Conservation (phyloP, 1,140 invertebrate species). For the Drosophila hydei region DNA sequence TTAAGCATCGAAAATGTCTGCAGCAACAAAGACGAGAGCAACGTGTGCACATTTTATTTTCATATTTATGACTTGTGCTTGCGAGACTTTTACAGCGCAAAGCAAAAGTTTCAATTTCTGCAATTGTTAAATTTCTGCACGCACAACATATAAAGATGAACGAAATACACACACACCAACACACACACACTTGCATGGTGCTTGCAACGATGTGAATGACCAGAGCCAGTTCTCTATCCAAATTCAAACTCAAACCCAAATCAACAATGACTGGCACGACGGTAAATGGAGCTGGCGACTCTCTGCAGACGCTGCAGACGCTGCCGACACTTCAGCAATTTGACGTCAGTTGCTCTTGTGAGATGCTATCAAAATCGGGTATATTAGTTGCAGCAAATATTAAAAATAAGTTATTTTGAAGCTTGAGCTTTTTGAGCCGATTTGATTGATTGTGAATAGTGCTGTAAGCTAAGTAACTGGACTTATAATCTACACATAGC, state of each 20-base stretch:
- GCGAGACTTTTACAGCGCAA: constrained; percentile 26
- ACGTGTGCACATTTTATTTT: constrained; percentile 75
- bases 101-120: constrained; percentile 77
- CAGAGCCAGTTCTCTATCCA: constrained; percentile 38
- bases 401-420: too few species aligned
- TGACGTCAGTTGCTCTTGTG: constrained; percentile 13
- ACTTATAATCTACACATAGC: too few species aligned
- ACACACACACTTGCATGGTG: constrained; percentile 17
- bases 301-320: constrained; percentile 25
- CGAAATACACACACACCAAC: constrained; percentile 36
- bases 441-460: too few species aligned
- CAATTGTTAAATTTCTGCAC: constrained; percentile 80
- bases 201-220: constrained; percentile 73
- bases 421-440: too few species aligned
- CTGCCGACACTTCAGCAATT: constrained; percentile 26
- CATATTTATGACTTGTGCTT: constrained; percentile 56
- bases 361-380: not conserved
- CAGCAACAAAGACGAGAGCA: constrained; percentile 34
- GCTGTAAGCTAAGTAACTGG: too few species aligned
- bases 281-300: constrained; percentile 24
- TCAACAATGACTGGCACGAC: constrained; percentile 23
- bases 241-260: constrained; percentile 30
- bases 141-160: constrained; percentile 77
- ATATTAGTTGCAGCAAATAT: not conserved
- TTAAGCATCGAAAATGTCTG: constrained; percentile 55